These are phyloP conservation scores for Ferdinandea cuprea DNA, from an alignment of 2,888 invertebrate genomes.

Conservation along the genomic window DNA sequence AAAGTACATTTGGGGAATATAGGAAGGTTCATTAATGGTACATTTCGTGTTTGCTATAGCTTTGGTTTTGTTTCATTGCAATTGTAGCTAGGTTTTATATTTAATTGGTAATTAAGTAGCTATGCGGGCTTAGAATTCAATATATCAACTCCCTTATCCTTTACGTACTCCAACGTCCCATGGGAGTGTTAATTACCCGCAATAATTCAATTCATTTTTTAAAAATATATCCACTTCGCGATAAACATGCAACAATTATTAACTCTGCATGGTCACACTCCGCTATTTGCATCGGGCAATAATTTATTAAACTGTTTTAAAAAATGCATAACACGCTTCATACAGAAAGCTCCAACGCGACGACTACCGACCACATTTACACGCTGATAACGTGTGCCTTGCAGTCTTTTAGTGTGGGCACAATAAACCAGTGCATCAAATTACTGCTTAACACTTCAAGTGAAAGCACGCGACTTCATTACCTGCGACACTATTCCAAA, in stretches of 20 bases:
- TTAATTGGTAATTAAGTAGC: no score
- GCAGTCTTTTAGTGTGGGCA: slow-evolving; percentile 22
- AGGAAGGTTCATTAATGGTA: no score
- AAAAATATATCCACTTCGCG: slow-evolving; percentile 2
- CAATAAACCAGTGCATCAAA: slow-evolving; percentile 57
- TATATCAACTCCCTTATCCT: slow-evolving; percentile 14
- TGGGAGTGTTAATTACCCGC: slow-evolving; percentile 28
- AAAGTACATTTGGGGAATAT: no score
- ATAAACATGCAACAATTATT: slow-evolving; percentile 33
- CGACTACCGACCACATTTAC: slow-evolving; percentile 38
- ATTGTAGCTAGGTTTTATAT: no score
- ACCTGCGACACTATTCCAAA: slow-evolving; percentile 47
- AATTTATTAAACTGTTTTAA: slow-evolving; percentile 24
- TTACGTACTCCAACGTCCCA: not conserved
- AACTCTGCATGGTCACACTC: not conserved
- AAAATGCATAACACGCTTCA: slow-evolving; percentile 21
- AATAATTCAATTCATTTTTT: slow-evolving; percentile 28
- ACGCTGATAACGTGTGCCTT: slow-evolving; percentile 40
- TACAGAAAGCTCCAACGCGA: slow-evolving; percentile 10
- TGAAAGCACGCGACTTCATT: slow-evolving; percentile 68
- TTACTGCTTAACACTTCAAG: slow-evolving; percentile 54
- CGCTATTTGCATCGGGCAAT: not conserved
- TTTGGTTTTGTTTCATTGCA: no score
- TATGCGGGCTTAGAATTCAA: no score
- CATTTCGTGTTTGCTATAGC: no score